Evolutionary conservation across 2,797 vertebrate species (phyloP).

Genomic region (Xenentodon cancila): DNA sequence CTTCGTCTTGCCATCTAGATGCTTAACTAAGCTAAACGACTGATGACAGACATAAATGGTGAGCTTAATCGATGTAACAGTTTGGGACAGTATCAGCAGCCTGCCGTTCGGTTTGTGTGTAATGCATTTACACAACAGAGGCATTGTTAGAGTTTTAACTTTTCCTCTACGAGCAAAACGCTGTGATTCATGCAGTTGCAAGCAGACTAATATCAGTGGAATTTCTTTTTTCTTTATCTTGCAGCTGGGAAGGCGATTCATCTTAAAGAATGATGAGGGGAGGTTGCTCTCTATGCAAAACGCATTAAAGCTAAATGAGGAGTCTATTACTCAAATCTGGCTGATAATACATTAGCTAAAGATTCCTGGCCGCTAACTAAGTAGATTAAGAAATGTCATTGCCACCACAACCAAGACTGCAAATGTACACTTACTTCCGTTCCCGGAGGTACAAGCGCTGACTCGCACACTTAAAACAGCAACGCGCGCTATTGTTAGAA

Average conservation of each 20-base stretch:
- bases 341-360: constrained; percentile 93
- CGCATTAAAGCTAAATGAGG: constrained; percentile 97
- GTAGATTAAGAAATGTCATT: constrained; percentile 86
- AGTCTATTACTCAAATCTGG: constrained; percentile 96
- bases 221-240: constrained; percentile 79
- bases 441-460: constrained; percentile 27
- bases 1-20: too few species aligned
- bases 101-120: not conserved
- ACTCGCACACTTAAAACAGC: constrained; percentile 8
- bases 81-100: not conserved
- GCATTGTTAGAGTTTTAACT: constrained; percentile 69
- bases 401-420: constrained; percentile 58
- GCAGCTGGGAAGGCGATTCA: constrained; percentile 90
- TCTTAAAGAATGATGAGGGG: constrained; percentile 97
- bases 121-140: not conserved
- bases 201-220: constrained; percentile 92
- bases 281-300: constrained; percentile 97
- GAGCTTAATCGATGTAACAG: not conserved
- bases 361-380: constrained; percentile 88
- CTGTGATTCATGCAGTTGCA: constrained; percentile 95
- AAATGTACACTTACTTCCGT: constrained; percentile 50
- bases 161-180: constrained; percentile 91
- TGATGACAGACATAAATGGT: too few species aligned
- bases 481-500: constrained; percentile 1
- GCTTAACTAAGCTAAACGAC: too few species aligned